Conservation (phyloP, 2,797 vertebrate genomes). For the Syndactyla subalaris region DNA sequence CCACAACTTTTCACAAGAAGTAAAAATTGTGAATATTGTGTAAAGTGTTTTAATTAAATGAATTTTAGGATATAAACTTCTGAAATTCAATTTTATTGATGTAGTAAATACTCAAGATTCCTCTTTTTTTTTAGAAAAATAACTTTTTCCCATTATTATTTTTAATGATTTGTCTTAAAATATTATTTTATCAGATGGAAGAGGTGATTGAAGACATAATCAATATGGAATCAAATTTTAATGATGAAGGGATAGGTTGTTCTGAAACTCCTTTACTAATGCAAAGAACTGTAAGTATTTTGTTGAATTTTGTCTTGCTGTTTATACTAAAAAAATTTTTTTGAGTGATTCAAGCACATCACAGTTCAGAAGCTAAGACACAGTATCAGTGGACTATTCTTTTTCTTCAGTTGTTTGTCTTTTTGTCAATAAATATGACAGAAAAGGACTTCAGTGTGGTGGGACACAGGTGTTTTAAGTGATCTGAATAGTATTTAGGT, state of each 20-base stretch:
- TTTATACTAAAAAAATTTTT: neutral
- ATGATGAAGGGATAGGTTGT: conserved; percentile 89
- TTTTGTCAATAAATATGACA: neutral
- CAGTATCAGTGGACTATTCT: neutral
- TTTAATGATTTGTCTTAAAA: conserved; percentile 18
- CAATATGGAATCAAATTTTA: conserved; percentile 91
- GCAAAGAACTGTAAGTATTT: conserved; percentile 92
- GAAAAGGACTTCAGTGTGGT: neutral
- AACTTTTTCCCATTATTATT: neutral
- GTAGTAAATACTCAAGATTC: neutral
- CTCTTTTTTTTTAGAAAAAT: neutral
- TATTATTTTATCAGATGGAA: conserved; percentile 86
- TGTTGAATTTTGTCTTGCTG: neutral
- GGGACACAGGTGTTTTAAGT: neutral
- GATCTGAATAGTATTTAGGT: neutral
- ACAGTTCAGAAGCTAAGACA: neutral
- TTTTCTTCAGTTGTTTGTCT: neutral
- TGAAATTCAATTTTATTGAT: neutral
- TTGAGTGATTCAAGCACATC: neutral
- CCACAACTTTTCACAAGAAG: neutral
- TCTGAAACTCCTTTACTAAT: conserved; percentile 88
- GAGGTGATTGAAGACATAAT: conserved; percentile 95
- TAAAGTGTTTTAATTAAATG: neutral
- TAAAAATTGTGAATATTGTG: neutral
- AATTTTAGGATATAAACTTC: neutral